Conservation (phyloP, 2,888 invertebrate species). For the Miltochrista miniata region DNA sequence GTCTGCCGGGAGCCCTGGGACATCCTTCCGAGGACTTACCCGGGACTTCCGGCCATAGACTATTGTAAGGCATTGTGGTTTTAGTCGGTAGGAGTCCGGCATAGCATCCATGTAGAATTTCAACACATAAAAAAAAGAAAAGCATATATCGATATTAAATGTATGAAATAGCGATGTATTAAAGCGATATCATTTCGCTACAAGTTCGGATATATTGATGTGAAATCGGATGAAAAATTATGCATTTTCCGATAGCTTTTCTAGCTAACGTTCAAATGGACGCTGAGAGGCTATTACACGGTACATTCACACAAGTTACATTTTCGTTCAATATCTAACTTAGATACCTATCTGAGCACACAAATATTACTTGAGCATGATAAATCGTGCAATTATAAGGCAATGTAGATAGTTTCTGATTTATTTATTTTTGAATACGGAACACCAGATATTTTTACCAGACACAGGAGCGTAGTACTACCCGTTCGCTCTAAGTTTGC, state of each 20-base stretch:
- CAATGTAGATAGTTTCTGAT: too few relatives aligned
- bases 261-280: slow-evolving; percentile 59
- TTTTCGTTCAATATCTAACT: slow-evolving; percentile 17
- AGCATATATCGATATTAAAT: slow-evolving; percentile 35
- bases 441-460: too few relatives aligned
- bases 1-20: too few relatives aligned
- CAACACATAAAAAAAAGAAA: not conserved
- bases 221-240: slow-evolving; percentile 81
- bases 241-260: slow-evolving; percentile 76
- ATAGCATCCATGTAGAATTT: too few relatives aligned
- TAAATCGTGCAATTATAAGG: not conserved
- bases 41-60: too few relatives aligned
- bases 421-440: too few relatives aligned
- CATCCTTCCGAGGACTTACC: too few relatives aligned
- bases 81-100: too few relatives aligned
- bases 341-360: not conserved
- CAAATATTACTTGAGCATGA: not conserved
- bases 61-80: too few relatives aligned
- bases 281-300: slow-evolving; percentile 71
- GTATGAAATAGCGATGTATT: slow-evolving; percentile 39
- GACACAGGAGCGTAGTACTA: too few relatives aligned
- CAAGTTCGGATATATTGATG: slow-evolving; percentile 53
- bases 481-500: too few relatives aligned
- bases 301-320: slow-evolving; percentile 51
- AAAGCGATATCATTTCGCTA: slow-evolving; percentile 37